Base-by-base conservation (phyloP, 2,888 invertebrate genomes). In the Nudaria mundana region DNA sequence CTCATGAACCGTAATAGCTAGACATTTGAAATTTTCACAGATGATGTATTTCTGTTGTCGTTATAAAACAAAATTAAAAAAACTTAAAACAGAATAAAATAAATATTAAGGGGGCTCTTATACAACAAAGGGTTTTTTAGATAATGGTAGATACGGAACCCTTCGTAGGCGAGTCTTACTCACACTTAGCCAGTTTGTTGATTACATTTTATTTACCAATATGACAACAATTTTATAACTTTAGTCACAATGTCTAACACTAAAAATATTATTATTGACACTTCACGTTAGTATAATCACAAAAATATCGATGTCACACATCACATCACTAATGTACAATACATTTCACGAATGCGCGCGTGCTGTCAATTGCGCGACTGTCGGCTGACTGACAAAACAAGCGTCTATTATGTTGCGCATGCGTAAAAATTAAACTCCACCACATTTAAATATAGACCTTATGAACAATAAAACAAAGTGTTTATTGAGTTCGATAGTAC, bases 241-340 rank as follows among this genome's bases (percentile, higher is more conserved):
- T n/a, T 8, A 38, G 12, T 11, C 14, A 26, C 26, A 10, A 23
- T 8, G 25, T 31, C 13, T 15, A 20, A 20, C 10, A 31, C 22
- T 32, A 15, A 23, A 32, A 13, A 25, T 11, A 5, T 13, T 10
- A 12, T 31, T 5, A 20, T 18, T 14, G 10, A 7, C 23, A 28
- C 29, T 36, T 16, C 5, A 28, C 23, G 10, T 33, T 33, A 8
- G 8, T 20, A 20, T 13, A 28, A 30, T 24, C 18, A 13, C 10
- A 13, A 15, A 44, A 41, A 54, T 47, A 70, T 66, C 74, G 64
- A 66, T 66, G 65, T 63, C 50, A 48, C 49, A 51, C 53, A 55
- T 66, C 78, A 71, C 81, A 78, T 71, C 78, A 77, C 76, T 81
- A 74, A 26, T 11, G 22, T 29, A 16, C 11, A 30, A 26, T 15